These are phyloP conservation scores for Anarsia innoxiella DNA, from an alignment of 2,888 invertebrate species.

Conservation along the genomic window DNA sequence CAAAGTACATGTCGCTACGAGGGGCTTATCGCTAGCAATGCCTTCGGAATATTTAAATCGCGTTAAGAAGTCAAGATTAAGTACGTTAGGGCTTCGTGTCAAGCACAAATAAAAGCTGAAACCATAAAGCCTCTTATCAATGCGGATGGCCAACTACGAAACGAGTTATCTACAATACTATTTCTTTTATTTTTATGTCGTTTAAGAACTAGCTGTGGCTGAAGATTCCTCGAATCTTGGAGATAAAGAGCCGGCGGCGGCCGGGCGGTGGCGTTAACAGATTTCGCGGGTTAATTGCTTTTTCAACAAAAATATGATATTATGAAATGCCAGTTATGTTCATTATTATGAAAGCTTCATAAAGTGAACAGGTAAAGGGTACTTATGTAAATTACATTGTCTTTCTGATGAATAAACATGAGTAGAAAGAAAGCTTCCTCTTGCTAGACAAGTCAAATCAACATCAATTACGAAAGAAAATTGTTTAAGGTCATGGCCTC, in stretches of 20 bases:
- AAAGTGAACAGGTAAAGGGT: no score
- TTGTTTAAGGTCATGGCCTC: no score
- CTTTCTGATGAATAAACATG: no score
- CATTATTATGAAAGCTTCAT: no score
- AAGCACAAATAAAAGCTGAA: constrained; percentile 54
- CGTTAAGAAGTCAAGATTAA: constrained; percentile 27
- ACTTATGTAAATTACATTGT: no score
- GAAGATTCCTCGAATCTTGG: no score
- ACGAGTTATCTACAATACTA: constrained; percentile 37
- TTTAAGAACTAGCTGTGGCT: neutral
- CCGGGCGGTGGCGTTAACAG: neutral
- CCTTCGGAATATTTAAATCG: constrained; percentile 35
- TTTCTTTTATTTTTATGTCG: constrained; percentile 1
- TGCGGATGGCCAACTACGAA: constrained; percentile 38
- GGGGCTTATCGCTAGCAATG: constrained; percentile 19
- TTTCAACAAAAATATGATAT: constrained; percentile 1
- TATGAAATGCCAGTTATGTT: no score
- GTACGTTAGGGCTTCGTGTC: constrained; percentile 51
- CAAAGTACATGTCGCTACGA: constrained; percentile 8
- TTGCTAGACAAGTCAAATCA: no score
- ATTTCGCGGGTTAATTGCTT: constrained; percentile 4
- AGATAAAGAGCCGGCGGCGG: no score
- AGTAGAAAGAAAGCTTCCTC: no score
- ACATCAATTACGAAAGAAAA: no score
- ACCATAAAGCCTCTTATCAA: constrained; percentile 57